These are phyloP conservation scores for Neodontobutis hainanensis DNA, from an alignment of 2,113 vertebrate species.

Conservation along the genomic window DNA sequence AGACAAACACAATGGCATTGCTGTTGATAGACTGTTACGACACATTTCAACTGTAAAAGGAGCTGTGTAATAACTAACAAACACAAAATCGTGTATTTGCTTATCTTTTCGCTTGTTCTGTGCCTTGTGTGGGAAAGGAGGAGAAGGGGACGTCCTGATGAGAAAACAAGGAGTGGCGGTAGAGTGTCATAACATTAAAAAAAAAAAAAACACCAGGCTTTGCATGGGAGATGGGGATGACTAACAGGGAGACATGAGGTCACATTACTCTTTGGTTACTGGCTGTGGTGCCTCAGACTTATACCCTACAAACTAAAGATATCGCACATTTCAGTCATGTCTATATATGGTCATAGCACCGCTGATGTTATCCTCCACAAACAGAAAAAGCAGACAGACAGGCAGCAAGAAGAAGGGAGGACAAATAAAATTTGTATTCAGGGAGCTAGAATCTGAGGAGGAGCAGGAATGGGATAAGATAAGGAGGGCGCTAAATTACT, in stretches of 20 bases:
- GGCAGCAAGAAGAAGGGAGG: background rate
- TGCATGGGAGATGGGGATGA: slow-evolving; percentile 23
- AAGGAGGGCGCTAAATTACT: slow-evolving; percentile 40
- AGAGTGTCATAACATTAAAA: slow-evolving; percentile 44
- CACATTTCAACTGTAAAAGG: slow-evolving; percentile 13
- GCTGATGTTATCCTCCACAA: slow-evolving; percentile 43
- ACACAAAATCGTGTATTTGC: background rate
- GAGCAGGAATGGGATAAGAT: slow-evolving; percentile 26
- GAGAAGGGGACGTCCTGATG: slow-evolving; percentile 34
- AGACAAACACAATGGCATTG: slow-evolving; percentile 12
- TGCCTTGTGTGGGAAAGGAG: slow-evolving; percentile 48
- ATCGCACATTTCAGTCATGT: slow-evolving; percentile 51
- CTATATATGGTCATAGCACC: slow-evolving; percentile 71
- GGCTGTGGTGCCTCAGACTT: slow-evolving; percentile 16
- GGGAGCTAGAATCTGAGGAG: slow-evolving; percentile 18
- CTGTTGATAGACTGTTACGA: slow-evolving; percentile 9
- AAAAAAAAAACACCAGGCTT: slow-evolving; percentile 48
- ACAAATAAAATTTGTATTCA: background rate
- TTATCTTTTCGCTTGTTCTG: slow-evolving; percentile 22
- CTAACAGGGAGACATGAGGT: slow-evolving; percentile 48
- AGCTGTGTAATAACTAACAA: slow-evolving; percentile 26
- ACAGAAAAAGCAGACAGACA: slow-evolving; percentile 11
- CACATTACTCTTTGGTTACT: slow-evolving; percentile 16
- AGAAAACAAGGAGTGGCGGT: slow-evolving; percentile 61
- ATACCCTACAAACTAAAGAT: slow-evolving; percentile 63